phyloP scores from a whole-genome alignment of 2,888 invertebrate species.

The Parasteatoda lunata region DNA sequence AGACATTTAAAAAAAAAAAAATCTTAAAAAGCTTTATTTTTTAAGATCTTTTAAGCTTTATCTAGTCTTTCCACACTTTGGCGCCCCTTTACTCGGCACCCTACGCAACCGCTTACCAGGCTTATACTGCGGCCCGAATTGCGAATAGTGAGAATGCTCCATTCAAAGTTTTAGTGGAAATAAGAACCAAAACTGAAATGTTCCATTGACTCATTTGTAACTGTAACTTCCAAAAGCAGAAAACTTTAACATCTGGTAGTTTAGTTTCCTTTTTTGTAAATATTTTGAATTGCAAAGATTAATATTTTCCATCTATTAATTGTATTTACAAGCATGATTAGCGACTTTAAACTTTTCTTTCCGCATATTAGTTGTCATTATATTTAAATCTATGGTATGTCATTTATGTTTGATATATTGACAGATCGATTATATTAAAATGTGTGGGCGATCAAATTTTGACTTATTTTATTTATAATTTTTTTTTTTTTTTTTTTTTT shows the following conservation, averaged over 20 bases:
- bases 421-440: neutral
- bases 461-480: neutral
- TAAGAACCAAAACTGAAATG: too few species aligned
- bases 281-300: neutral
- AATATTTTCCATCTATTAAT: neutral
- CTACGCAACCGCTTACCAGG: too few species aligned
- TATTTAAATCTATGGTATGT: neutral
- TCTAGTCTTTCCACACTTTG: too few species aligned
- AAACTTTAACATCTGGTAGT: neutral
- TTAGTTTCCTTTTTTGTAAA: neutral
- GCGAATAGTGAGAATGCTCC: too few species aligned
- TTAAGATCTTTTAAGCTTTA: too few species aligned
- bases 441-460: neutral
- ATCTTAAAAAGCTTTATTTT: too few species aligned
- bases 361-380: neutral
- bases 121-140: too few species aligned
- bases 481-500: neutral
- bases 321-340: too few species aligned
- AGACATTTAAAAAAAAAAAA: too few species aligned
- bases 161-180: too few species aligned
- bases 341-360: too few species aligned
- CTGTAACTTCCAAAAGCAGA: slow-evolving; percentile 25
- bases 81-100: too few species aligned
- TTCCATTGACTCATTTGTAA: neutral
- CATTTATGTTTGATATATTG: neutral